Evolutionary conservation across 2,888 invertebrate species (phyloP).

Genomic region (Oscheius sp.): DNA sequence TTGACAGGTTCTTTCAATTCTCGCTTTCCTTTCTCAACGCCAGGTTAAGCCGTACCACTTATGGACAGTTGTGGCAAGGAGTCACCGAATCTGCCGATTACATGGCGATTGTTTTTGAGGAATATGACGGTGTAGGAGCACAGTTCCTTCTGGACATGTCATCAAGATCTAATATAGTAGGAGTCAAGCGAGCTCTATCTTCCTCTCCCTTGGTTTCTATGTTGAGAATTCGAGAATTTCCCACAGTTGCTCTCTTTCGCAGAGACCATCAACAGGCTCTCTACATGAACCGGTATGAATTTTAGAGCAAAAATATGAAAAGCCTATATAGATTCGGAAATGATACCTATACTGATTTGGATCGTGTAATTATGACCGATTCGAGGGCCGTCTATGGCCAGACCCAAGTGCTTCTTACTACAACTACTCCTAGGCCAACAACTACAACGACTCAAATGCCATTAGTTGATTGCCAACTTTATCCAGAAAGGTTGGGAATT

Average conservation of each 20-base stretch:
- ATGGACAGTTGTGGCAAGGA: conserved; percentile 67
- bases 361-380: conserved; percentile 42
- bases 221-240: conserved; percentile 59
- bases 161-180: conserved; percentile 54
- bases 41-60: conserved; percentile 52
- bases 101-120: conserved; percentile 67
- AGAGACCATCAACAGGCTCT: conserved; percentile 68
- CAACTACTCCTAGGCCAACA: conserved; percentile 50
- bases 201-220: conserved; percentile 63
- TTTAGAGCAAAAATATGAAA: not conserved
- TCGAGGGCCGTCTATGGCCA: conserved; percentile 31
- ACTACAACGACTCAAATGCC: conserved; percentile 54
- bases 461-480: conserved; percentile 59
- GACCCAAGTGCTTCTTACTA: conserved; percentile 31
- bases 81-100: conserved; percentile 60
- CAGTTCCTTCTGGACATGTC: conserved; percentile 65
- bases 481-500: conserved; percentile 54
- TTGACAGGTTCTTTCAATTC: conserved; percentile 40
- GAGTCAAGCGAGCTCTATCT: conserved; percentile 61
- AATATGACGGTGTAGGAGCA: conserved; percentile 63
- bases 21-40: not conserved
- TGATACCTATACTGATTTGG: conserved; percentile 48
- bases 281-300: conserved; percentile 61
- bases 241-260: conserved; percentile 66
- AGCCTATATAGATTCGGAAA: conserved; percentile 37